Evolutionary conservation across 2,113 vertebrate genomes (phyloP).

Genomic region (Neodontobutis hainanensis): DNA sequence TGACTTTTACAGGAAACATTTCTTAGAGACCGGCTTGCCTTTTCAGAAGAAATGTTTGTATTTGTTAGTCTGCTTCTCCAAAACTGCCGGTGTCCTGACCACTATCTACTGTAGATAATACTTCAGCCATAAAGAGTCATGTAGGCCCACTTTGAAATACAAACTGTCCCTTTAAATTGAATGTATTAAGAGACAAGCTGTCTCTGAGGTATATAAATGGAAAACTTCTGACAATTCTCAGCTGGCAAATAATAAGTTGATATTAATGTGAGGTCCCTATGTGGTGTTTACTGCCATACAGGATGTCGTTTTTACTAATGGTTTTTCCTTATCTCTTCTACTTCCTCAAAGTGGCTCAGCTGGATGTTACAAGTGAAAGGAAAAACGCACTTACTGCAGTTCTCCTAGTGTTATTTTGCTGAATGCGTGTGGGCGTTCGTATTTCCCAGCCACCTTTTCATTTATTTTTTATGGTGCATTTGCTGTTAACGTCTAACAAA

Average conservation of each 20-base stretch:
- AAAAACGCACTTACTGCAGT: not conserved
- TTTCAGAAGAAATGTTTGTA: not conserved
- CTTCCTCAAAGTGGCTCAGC: not conserved
- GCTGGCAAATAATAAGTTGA: not conserved
- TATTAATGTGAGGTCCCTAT: not conserved
- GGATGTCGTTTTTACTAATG: slow-evolving; percentile 10
- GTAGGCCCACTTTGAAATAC: too few relatives aligned
- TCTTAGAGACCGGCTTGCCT: too few relatives aligned
- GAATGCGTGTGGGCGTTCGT: not conserved
- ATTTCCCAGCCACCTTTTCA: too few relatives aligned
- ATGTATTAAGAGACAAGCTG: not conserved
- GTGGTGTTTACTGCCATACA: slow-evolving; percentile 13
- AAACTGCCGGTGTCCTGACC: too few relatives aligned
- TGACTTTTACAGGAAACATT: too few relatives aligned
- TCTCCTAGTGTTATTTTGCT: not conserved
- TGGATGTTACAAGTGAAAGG: not conserved
- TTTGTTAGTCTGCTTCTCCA: too few relatives aligned
- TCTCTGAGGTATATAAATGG: slow-evolving; percentile 1
- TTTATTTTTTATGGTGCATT: too few relatives aligned
- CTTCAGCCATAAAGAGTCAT: too few relatives aligned
- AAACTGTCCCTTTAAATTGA: not conserved
- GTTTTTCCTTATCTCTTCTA: slow-evolving; percentile 13
- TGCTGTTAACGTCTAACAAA: too few relatives aligned
- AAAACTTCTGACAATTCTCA: not conserved
- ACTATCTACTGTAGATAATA: too few relatives aligned